Evolutionary conservation across 2,113 vertebrate species (phyloP).

Genomic region (Corythornis vintsioides): DNA sequence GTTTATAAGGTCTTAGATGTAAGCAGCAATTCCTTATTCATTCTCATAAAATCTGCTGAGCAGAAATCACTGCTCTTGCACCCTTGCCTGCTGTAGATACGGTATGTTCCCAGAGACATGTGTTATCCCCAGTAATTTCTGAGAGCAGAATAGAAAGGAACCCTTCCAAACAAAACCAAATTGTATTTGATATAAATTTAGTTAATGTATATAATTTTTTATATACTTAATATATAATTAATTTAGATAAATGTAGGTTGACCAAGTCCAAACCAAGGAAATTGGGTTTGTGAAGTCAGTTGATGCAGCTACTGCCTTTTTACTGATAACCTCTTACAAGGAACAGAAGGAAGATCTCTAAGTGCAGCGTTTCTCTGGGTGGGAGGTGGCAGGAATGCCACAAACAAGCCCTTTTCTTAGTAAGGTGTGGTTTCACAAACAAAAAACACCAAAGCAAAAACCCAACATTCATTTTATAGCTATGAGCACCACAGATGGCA

Average conservation of each 20-base stretch:
- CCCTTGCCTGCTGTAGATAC: neutral
- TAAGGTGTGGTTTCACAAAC: neutral
- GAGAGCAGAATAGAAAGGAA: neutral
- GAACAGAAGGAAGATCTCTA: neutral
- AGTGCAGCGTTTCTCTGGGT: neutral
- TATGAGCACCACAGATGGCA: neutral
- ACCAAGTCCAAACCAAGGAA: neutral
- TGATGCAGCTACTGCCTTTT: neutral
- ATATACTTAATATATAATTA: too few species aligned
- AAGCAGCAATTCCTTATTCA: neutral
- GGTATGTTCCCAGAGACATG: neutral
- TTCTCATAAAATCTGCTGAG: neutral
- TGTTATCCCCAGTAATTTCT: neutral
- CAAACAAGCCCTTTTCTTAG: neutral
- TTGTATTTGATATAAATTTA: neutral
- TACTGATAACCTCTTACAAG: neutral
- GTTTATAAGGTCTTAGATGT: neutral
- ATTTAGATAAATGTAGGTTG: too few species aligned
- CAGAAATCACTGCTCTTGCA: neutral
- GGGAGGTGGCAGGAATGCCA: neutral
- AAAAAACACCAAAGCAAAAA: too few species aligned
- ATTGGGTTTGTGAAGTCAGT: neutral
- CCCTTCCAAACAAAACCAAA: neutral
- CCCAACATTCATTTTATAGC: neutral
- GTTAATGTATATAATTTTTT: neutral